Conservation (phyloP, 2,888 invertebrate species). For the Hirtodrosophila histrioides region DNA sequence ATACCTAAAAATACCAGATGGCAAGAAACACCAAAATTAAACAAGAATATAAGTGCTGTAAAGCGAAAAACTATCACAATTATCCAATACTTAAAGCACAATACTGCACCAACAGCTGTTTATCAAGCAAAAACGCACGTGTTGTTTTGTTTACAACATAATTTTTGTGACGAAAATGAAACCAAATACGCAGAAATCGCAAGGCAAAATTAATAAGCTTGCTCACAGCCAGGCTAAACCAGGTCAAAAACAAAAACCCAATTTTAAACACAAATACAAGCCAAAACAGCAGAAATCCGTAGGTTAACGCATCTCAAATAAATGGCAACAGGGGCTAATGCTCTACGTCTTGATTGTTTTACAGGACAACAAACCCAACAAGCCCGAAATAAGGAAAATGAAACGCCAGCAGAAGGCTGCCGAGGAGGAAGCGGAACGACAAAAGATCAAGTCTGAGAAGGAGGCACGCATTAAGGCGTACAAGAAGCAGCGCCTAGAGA, state of each 20-base stretch:
- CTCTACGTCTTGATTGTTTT: not conserved
- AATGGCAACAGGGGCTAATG: not conserved
- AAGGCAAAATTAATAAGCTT: constrained; percentile 29
- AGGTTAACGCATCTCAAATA: constrained; percentile 2
- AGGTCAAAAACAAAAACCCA: constrained; percentile 28
- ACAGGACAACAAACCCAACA: constrained; percentile 59
- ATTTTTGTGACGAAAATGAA: constrained; percentile 39
- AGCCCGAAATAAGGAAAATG: constrained; percentile 57
- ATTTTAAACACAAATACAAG: constrained; percentile 58
- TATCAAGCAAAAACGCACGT: constrained; percentile 34
- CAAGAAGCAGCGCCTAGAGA: constrained; percentile 89
- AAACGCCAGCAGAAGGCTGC: constrained; percentile 62
- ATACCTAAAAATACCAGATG: constrained; percentile 4
- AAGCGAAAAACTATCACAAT: not conserved
- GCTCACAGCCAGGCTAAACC: constrained; percentile 16
- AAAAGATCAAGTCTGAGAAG: constrained; percentile 75
- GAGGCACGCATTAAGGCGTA: constrained; percentile 88
- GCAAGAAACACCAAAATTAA: not conserved
- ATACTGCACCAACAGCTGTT: constrained; percentile 33
- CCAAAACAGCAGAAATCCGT: constrained; percentile 40
- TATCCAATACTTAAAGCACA: constrained; percentile 3
- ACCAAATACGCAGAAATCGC: constrained; percentile 34
- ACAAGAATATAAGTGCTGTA: constrained; percentile 14
- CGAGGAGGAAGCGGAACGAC: constrained; percentile 81
- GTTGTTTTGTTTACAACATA: constrained; percentile 32